Evolutionary conservation across 2,888 invertebrate genomes (phyloP).

Genomic region (Nomada fabriciana): DNA sequence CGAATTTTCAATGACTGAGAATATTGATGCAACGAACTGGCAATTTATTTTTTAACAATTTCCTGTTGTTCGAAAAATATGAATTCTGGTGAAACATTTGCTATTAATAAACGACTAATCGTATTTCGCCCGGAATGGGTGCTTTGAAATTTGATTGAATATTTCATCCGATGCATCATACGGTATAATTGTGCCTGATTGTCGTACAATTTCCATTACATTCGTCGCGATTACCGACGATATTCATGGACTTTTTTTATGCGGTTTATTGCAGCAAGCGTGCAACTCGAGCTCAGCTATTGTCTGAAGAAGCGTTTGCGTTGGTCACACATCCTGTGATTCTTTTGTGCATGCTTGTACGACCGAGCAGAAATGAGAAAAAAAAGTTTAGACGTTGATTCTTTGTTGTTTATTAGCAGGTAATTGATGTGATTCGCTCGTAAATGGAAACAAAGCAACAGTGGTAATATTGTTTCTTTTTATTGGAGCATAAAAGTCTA

Average conservation of each 20-base stretch:
- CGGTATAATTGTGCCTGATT: slow-evolving; percentile 9
- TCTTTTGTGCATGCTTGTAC: background rate
- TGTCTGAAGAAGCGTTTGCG: background rate
- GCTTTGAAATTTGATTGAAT: background rate
- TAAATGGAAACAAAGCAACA: background rate
- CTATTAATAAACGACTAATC: background rate
- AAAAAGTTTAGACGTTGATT: background rate
- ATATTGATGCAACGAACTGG: no score
- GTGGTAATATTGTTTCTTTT: background rate
- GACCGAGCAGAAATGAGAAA: no score
- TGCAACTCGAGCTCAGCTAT: background rate
- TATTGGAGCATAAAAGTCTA: background rate
- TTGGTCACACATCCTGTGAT: background rate
- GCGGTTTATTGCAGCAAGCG: background rate
- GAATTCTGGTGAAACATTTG: background rate
- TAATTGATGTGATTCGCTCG: background rate
- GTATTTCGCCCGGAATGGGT: background rate
- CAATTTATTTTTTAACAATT: background rate
- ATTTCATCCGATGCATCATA: background rate
- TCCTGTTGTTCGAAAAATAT: background rate
- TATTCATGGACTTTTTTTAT: slow-evolving; percentile 21
- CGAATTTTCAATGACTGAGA: no score
- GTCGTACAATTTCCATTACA: slow-evolving; percentile 17
- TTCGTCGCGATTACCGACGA: slow-evolving; percentile 11
- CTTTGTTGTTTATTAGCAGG: background rate